Base-by-base conservation (phyloP, 2,888 invertebrate genomes). In the Zygaena filipendulae region DNA sequence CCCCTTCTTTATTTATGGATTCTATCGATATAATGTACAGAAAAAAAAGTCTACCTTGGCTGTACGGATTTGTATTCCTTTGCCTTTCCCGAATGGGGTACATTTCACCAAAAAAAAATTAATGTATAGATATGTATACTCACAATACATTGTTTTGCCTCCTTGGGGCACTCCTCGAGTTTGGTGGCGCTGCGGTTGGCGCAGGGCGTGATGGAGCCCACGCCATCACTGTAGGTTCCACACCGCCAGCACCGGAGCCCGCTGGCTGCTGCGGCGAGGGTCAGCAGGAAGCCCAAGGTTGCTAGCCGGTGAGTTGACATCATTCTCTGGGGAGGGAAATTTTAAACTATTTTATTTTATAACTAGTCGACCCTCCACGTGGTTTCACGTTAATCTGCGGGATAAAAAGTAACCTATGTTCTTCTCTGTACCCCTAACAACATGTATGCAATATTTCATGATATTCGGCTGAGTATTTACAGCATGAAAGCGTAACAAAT, bases 161-260 rank as follows among this genome's bases (percentile, higher is more conserved):
- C 59, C 39, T 83, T 81, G 3, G 84, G 82, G 57, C 91, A 92
- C 32, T 88, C 86, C 52, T 84, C 86, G 21, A 91, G 75, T 42
- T 85, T 82, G 35, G 88, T 84, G 43, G 89, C 86, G 46, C 83
- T 85, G 35, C 87, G 85, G 67, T 91, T 91, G 57, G 88, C 84
- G 67, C 91, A 92, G 4, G 91, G 91, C 25, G 91, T 92, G 41
- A 92, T 91, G 38, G 91, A 91, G 20, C 91, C 91, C 5, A 91
- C 90, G 11, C 91, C 91, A 51, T 92, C 91, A 52, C 90, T 92
- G 74, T 91, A 91, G 69, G 89, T 87, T 24, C 91, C 91, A 47
- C 91, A 91, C 68, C 88, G 86, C 81, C 87, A 88, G 68, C 91
- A 92, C 58, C 83, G 84, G 43, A 83, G 69, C 30, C 57, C 62